Conservation (phyloP, 2,113 vertebrate genomes). For the Proterorhinus semilunaris region DNA sequence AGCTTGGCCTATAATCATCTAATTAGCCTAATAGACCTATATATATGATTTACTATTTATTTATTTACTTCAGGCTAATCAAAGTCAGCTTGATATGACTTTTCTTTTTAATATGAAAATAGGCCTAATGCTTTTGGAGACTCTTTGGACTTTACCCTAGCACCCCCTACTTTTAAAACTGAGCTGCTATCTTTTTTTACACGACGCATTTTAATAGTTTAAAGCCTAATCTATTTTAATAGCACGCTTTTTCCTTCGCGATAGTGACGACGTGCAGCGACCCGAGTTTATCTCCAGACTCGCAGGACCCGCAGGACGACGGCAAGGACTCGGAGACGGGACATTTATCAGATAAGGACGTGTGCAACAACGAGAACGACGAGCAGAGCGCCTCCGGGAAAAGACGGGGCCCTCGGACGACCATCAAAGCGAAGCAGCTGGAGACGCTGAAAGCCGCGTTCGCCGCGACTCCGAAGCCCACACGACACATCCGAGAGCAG, state of each 20-base stretch:
- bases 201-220: not conserved
- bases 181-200: not conserved
- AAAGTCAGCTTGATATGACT: too few relatives aligned
- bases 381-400: conserved; percentile 93
- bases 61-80: too few relatives aligned
- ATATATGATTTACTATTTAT: too few relatives aligned
- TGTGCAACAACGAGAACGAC: conserved; percentile 88
- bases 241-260: not conserved
- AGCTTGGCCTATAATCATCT: too few relatives aligned
- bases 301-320: conserved; percentile 95
- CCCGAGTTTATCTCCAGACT: conserved; percentile 96
- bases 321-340: conserved; percentile 93
- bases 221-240: not conserved
- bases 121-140: too few relatives aligned
- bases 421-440: conserved; percentile 98
- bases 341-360: conserved; percentile 93
- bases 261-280: conserved; percentile 96
- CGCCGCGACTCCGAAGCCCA: conserved; percentile 95
- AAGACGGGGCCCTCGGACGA: conserved; percentile 92
- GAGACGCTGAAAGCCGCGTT: conserved; percentile 97
- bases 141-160: not conserved
- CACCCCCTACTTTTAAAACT: not conserved
- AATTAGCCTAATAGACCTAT: too few relatives aligned
- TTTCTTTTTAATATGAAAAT: too few relatives aligned
- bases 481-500: conserved; percentile 95